phyloP scores from a whole-genome alignment of 1,140 invertebrate species.

The Araneus ventricosus region DNA sequence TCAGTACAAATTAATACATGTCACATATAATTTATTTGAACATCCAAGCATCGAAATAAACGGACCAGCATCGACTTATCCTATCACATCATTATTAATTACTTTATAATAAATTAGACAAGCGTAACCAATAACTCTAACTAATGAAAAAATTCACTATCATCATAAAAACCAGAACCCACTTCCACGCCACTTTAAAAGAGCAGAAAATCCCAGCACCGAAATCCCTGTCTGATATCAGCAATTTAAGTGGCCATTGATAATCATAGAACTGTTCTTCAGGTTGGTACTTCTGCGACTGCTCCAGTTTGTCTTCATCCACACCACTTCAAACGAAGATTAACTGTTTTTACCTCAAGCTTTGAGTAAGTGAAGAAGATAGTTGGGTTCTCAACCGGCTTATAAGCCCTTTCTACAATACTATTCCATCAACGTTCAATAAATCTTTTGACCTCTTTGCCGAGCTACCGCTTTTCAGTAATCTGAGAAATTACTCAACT shows the following conservation, averaged over 20 bases:
- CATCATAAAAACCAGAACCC: neutral
- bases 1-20: too few species aligned
- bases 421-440: constrained; percentile 1
- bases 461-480: neutral
- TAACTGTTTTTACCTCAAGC: neutral
- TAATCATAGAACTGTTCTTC: neutral
- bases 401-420: neutral
- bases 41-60: neutral
- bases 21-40: too few species aligned
- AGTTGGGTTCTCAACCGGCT: neutral
- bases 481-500: constrained; percentile 30
- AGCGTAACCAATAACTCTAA: neutral
- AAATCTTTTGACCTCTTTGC: constrained; percentile 5
- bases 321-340: constrained; percentile 1
- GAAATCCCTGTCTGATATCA: neutral
- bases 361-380: neutral
- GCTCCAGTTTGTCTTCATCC: neutral
- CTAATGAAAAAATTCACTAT: neutral
- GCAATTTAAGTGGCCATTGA: neutral
- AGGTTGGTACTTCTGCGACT: neutral
- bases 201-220: neutral
- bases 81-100: neutral
- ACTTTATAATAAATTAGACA: neutral
- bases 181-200: neutral
- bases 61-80: neutral